These are phyloP conservation scores for Abrostola triplasia DNA, from an alignment of 2,888 invertebrate genomes.

Conservation along the genomic window DNA sequence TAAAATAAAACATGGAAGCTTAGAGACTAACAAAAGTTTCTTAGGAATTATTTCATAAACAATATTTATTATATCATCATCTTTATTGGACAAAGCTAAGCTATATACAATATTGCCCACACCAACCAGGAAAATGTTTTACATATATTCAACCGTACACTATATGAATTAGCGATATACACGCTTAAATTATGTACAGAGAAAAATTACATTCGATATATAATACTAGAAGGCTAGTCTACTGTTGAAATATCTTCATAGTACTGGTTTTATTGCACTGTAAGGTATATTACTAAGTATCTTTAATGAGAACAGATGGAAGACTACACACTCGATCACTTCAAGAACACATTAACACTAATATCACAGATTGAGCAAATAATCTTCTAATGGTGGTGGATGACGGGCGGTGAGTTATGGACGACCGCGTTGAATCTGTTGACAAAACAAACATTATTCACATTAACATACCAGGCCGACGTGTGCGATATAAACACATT, in stretches of 20 bases:
- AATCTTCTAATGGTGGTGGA: slow-evolving; percentile 82
- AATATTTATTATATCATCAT: slow-evolving; percentile 24
- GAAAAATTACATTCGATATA: slow-evolving; percentile 12
- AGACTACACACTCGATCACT: slow-evolving; percentile 60
- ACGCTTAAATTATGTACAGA: slow-evolving; percentile 40
- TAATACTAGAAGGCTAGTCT: slow-evolving; percentile 25
- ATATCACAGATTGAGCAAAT: slow-evolving; percentile 80
- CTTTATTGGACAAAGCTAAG: slow-evolving; percentile 55
- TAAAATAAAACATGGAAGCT: too few species aligned
- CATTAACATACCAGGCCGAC: background rate
- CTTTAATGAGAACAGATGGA: slow-evolving; percentile 68
- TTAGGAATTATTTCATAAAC: background rate
- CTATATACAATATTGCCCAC: slow-evolving; percentile 58
- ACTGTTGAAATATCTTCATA: slow-evolving; percentile 24
- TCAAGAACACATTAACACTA: slow-evolving; percentile 73
- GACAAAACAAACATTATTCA: slow-evolving; percentile 13
- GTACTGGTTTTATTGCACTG: slow-evolving; percentile 38
- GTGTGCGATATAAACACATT: too few species aligned
- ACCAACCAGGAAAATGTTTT: slow-evolving; percentile 26
- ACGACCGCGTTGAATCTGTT: slow-evolving; percentile 86
- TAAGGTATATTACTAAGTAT: slow-evolving; percentile 53
- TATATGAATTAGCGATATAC: slow-evolving; percentile 22
- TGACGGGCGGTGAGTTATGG: slow-evolving; percentile 84
- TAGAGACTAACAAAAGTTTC: too few species aligned
- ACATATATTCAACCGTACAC: slow-evolving; percentile 27